Conservation (phyloP, 2,888 invertebrate genomes). For the Cyrtodaria siliqua region DNA sequence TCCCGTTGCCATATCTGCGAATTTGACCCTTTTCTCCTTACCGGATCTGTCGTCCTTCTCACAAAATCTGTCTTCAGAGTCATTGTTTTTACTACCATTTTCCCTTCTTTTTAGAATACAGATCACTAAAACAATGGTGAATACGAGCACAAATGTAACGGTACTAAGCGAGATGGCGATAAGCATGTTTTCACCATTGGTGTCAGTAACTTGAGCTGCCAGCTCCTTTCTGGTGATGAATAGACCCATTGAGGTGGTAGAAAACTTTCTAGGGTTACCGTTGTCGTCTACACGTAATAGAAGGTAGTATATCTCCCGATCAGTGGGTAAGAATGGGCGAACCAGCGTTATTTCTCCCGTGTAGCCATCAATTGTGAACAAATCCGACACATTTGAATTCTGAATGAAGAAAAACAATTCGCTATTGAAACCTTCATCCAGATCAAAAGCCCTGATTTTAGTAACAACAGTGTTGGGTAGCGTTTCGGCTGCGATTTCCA, state of each 20-base stretch:
- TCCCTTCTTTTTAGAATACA: conserved; percentile 60
- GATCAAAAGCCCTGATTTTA: conserved; percentile 63
- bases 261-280: conserved; percentile 60
- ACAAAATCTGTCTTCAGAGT: conserved; percentile 40
- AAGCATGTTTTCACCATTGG: conserved; percentile 62
- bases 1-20: conserved; percentile 30
- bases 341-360: conserved; percentile 63
- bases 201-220: conserved; percentile 13
- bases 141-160: conserved; percentile 67
- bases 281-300: conserved; percentile 63
- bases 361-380: conserved; percentile 61
- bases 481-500: conserved; percentile 65
- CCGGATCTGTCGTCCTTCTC: conserved; percentile 43
- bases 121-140: conserved; percentile 65
- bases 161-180: conserved; percentile 62
- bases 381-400: conserved; percentile 44
- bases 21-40: conserved; percentile 50
- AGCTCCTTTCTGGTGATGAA: conserved; percentile 49
- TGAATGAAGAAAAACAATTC: conserved; percentile 63
- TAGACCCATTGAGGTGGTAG: conserved; percentile 58
- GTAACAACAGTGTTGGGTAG: conserved; percentile 54
- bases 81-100: conserved; percentile 30
- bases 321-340: conserved; percentile 43
- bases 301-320: conserved; percentile 59
- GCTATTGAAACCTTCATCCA: conserved; percentile 61